These are phyloP conservation scores for Tetramorium alpestre DNA, from an alignment of 1,140 invertebrate genomes.

Conservation along the genomic window DNA sequence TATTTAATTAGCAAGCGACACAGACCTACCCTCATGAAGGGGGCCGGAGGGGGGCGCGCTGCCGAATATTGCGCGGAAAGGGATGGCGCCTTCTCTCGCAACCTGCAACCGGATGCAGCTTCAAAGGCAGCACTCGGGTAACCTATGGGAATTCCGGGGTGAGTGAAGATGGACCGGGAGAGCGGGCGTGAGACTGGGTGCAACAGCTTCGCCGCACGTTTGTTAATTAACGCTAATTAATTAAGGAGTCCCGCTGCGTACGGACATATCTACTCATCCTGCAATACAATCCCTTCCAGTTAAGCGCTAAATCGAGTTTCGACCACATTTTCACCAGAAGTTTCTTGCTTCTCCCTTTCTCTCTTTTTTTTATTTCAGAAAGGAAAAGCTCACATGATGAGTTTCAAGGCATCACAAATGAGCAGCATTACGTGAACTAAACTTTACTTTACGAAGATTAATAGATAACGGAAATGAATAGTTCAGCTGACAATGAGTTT, in stretches of 20 bases:
- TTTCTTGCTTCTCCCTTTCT: neutral
- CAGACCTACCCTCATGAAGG: neutral
- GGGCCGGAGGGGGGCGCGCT: neutral
- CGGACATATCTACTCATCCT: slow-evolving; percentile 64
- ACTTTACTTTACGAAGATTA: neutral
- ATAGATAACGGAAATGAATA: neutral
- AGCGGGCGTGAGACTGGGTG: slow-evolving; percentile 27
- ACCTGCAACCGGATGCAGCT: slow-evolving; percentile 43
- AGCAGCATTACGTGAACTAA: neutral
- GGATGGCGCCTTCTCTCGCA: neutral
- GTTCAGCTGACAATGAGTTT: neutral
- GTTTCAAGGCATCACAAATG: neutral
- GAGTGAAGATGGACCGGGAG: neutral
- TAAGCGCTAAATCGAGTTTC: slow-evolving; percentile 38
- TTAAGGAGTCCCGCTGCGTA: slow-evolving; percentile 79
- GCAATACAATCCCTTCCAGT: slow-evolving; percentile 29
- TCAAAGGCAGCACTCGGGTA: slow-evolving; percentile 26
- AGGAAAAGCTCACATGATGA: neutral
- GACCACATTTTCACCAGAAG: neutral
- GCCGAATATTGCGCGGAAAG: slow-evolving; percentile 25
- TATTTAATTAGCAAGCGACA: slow-evolving; percentile 44
- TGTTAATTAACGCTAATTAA: slow-evolving; percentile 84
- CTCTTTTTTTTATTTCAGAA: too few relatives aligned
- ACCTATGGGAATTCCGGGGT: slow-evolving; percentile 52
- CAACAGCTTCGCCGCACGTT: slow-evolving; percentile 78